These are phyloP conservation scores for Pomatostomus ruficeps DNA, from an alignment of 2,113 vertebrate species.

Conservation along the genomic window DNA sequence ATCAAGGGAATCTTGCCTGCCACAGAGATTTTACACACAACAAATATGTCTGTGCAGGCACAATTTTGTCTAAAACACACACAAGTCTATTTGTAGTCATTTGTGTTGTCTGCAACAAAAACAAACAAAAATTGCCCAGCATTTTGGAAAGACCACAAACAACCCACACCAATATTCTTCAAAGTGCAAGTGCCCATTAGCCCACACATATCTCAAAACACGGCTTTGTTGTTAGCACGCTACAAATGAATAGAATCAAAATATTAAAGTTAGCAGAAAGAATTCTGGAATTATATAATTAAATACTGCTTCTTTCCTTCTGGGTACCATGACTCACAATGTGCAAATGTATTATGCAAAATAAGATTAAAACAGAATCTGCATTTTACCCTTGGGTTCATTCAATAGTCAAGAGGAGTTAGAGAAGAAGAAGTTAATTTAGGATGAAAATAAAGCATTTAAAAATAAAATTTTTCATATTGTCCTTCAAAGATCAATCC, in stretches of 20 bases:
- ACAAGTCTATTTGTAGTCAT: neutral
- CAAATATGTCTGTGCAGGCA: neutral
- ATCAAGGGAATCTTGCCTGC: neutral
- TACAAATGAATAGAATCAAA: neutral
- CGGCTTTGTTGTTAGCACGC: neutral
- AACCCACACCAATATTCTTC: neutral
- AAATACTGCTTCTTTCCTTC: conserved; percentile 53
- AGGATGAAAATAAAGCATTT: conserved; percentile 55
- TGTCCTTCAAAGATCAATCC: neutral
- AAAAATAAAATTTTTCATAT: neutral
- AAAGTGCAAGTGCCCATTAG: neutral
- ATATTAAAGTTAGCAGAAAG: conserved; percentile 2
- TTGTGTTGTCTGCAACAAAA: neutral
- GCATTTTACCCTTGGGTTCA: conserved; percentile 63
- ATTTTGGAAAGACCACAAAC: neutral
- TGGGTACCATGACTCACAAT: conserved; percentile 58
- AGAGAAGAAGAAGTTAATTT: conserved; percentile 63
- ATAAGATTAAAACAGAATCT: conserved; percentile 62
- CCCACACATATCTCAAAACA: neutral
- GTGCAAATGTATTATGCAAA: conserved; percentile 68
- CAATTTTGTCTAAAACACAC: neutral
- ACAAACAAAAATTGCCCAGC: neutral
- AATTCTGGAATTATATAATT: conserved; percentile 29
- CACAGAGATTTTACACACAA: neutral
- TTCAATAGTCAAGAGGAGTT: conserved; percentile 59